Conservation (phyloP, 2,888 invertebrate species). For the Prosapia bicincta region DNA sequence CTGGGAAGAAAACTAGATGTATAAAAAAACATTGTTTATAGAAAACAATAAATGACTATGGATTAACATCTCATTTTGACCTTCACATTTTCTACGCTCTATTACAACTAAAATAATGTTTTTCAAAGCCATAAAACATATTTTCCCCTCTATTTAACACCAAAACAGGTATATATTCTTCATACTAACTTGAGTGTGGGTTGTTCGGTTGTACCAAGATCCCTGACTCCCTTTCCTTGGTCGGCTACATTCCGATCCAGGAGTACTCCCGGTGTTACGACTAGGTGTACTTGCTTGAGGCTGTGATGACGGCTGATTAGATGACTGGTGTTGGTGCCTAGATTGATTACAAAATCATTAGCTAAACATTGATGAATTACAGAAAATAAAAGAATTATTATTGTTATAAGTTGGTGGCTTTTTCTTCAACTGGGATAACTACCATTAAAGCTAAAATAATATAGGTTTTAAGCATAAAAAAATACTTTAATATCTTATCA, state of each 20-base stretch:
- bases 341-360: neutral
- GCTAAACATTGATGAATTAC: no score
- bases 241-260: conserved; percentile 12
- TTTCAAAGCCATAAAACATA: no score
- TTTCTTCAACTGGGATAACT: no score
- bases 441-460: no score
- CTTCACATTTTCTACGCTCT: neutral
- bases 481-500: no score
- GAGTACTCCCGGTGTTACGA: conserved; percentile 1
- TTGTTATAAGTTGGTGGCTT: no score
- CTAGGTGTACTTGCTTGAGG: conserved; percentile 12
- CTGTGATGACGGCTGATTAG: neutral
- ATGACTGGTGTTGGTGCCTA: conserved; percentile 18
- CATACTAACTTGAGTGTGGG: conserved; percentile 41
- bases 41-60: no score
- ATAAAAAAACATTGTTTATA: no score
- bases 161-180: conserved; percentile 27
- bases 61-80: neutral
- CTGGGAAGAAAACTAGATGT: no score
- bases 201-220: conserved; percentile 42
- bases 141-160: conserved; percentile 16
- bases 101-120: neutral
- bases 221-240: conserved; percentile 39
- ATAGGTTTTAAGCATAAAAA: no score
- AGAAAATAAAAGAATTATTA: no score